Conservation (phyloP, 2,797 vertebrate genomes). For the Brotogeris chrysoptera region DNA sequence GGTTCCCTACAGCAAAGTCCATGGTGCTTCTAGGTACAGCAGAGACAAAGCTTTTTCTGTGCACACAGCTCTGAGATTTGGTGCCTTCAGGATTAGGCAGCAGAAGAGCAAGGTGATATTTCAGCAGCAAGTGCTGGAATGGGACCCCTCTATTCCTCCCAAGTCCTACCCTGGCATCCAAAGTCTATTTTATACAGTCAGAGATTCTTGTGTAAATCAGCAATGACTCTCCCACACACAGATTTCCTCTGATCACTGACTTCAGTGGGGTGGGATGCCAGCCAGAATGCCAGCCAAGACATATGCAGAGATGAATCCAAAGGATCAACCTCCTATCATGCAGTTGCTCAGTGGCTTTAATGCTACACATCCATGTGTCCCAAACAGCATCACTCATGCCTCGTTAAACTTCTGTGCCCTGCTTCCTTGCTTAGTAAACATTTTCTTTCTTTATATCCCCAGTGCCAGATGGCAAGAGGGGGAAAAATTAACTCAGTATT, state of each 20-base stretch:
- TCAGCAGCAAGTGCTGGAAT: neutral
- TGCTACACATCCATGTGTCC: rapidly evolving
- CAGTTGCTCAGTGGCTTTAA: neutral
- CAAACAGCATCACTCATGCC: neutral
- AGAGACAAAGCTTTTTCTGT: neutral
- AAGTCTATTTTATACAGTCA: neutral
- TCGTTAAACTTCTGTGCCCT: conserved; percentile 54
- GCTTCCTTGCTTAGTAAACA: conserved; percentile 61
- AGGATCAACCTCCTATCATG: neutral
- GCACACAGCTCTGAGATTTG: neutral
- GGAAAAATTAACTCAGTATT: conserved; percentile 60
- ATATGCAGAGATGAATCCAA: neutral
- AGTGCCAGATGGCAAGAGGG: conserved; percentile 29
- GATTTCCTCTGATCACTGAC: neutral
- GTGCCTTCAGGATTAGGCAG: neutral
- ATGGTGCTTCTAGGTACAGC: neutral
- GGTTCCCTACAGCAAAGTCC: neutral
- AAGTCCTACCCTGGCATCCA: neutral
- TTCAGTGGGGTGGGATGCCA: neutral
- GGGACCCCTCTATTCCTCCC: neutral
- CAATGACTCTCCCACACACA: rapidly evolving
- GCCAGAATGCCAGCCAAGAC: neutral
- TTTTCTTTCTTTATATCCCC: conserved; percentile 22
- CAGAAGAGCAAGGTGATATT: neutral
- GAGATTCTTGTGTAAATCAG: neutral